A percentile compares a stretch with the other conserved stretches of the same genome.
Evolutionary conservation across 2,797 vertebrate genomes (phyloP).

Genomic region (Gymnothorax reevesii): DNA sequence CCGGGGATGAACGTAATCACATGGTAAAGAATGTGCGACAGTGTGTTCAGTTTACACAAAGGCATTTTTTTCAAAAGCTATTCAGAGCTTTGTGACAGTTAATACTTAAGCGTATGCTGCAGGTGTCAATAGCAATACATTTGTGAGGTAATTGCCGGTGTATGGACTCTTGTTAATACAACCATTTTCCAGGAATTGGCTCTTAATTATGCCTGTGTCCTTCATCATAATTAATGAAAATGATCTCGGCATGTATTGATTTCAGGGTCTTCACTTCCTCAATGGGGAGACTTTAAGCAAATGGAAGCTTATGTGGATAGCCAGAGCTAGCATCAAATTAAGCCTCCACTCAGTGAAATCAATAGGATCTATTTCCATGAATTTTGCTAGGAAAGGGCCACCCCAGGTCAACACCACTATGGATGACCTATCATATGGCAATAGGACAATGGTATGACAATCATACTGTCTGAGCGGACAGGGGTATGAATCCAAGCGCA

Average conservation of each 20-base stretch:
- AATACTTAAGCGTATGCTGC: conserved; percentile 45
- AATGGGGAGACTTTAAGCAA: conserved; percentile 71
- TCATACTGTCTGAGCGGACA: not conserved
- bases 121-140: conserved; percentile 43
- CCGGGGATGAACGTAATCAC: not conserved
- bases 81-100: not conserved
- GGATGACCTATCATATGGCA: conserved; percentile 45
- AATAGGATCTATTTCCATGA: conserved; percentile 80
- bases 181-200: conserved; percentile 74
- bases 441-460: conserved; percentile 3
- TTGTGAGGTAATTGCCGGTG: conserved; percentile 48
- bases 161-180: conserved; percentile 53
- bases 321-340: conserved; percentile 72
- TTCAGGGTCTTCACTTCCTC: conserved; percentile 74
- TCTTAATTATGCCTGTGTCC: conserved; percentile 78
- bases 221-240: conserved; percentile 80
- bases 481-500: not conserved
- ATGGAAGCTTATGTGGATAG: conserved; percentile 66
- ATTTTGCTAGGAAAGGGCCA: conserved; percentile 73
- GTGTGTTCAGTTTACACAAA: not conserved
- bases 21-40: not conserved
- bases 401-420: conserved; percentile 56
- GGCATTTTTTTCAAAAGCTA: not conserved
- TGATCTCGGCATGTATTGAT: conserved; percentile 81
- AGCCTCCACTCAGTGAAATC: conserved; percentile 74